Base-by-base conservation (phyloP, 2,797 vertebrate genomes). In the Sebastes glaucus region DNA sequence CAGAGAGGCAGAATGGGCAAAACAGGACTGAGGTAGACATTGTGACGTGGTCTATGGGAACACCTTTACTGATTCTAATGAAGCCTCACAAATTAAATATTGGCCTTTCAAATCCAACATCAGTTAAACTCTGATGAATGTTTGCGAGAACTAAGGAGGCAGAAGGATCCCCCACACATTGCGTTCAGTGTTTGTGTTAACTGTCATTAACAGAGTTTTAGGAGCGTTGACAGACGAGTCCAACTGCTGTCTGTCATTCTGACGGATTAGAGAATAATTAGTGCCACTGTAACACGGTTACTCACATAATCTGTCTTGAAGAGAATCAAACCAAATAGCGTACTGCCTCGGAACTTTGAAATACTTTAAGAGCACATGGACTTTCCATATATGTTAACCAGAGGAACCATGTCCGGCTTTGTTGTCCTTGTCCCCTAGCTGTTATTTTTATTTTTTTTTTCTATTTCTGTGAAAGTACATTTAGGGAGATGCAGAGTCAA, bases 241-340 rank as follows among this genome's bases (percentile, higher is more conserved):
- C 55, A 55, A 74, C 73, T 23, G 65, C 75, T 80, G 80, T 80
- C 88, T 72, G 73, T 87, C 88, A 87, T 28, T 74, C 66, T 81
- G 70, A 77, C 1, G 35, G 84, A 82, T 85, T 88, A 87, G 32
- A 64, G 83, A 85, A 87, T 85, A 88, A 90, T 90, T 79, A 87
- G 65, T 69, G 77, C 60, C 56, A 70, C 68, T 38, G 52, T 56
- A 16, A 62, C 66, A 64, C 0, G 1, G 49, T 56, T 76, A 63
- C 62, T 72, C 75, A 70, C 59, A 69, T 74, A 79, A 85, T 87
- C 75, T 85, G 67, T 71, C 35, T 67, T 55, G 55, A n/a, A 67
- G 18, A 68, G 55, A 60, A 59, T 27, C 13, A 55, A 33, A 30
- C 22, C 69, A 16, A 78, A 74, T 14, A 42, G 23, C 57, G 30